Percentiles rank a stretch among this genome's conserved stretches.
These are phyloP conservation scores for Dexiosoma caninum DNA, from an alignment of 2,888 invertebrate genomes.

Conservation along the genomic window DNA sequence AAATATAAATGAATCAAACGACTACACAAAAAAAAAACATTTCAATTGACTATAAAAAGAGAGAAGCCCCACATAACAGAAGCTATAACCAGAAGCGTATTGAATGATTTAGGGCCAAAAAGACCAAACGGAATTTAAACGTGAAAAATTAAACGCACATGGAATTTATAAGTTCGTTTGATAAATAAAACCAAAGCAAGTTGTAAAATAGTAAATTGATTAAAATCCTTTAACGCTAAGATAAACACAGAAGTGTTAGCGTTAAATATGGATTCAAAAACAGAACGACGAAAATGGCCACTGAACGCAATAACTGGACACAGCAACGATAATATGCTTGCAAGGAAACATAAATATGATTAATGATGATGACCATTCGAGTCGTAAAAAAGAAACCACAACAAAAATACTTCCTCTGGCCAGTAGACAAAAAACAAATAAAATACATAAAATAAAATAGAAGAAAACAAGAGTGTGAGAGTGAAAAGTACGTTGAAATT, in stretches of 20 bases:
- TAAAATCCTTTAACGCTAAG: conserved; percentile 27
- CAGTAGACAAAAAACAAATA: background rate
- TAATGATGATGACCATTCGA: conserved; percentile 39
- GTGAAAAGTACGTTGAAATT: background rate
- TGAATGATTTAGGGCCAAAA: background rate
- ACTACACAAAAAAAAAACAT: background rate
- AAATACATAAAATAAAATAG: too few species aligned
- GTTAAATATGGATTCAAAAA: background rate
- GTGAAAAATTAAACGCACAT: background rate
- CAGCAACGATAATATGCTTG: background rate
- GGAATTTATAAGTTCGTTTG: background rate
- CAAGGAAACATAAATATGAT: conserved; percentile 44
- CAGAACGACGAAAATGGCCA: background rate
- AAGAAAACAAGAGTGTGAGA: background rate
- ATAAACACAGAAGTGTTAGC: background rate
- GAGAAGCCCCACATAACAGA: conserved; percentile 10
- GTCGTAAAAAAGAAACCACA: conserved; percentile 7
- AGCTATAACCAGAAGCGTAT: background rate
- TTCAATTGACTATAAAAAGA: background rate
- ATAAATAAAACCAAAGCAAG: background rate
- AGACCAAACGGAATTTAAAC: background rate
- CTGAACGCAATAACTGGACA: background rate
- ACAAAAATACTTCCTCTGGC: background rate
- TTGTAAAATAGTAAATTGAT: conserved; percentile 25
- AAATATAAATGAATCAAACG: background rate